These are phyloP conservation scores for Naja naja DNA, from an alignment of 2,113 vertebrate species.

Conservation along the genomic window DNA sequence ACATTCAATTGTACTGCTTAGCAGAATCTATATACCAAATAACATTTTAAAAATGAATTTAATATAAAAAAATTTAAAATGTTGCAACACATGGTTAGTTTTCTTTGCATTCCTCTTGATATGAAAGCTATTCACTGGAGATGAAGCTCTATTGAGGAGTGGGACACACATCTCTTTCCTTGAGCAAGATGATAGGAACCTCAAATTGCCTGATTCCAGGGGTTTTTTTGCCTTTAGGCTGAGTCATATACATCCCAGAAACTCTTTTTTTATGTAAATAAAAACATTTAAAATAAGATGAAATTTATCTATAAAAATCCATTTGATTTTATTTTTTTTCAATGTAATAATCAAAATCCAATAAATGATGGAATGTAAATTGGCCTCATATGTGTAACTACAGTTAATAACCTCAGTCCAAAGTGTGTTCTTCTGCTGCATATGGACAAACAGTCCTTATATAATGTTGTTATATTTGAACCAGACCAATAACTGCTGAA, in stretches of 20 bases:
- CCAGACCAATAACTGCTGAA: not conserved
- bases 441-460: not conserved
- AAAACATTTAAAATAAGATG: not conserved
- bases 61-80: not conserved
- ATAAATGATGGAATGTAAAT: not conserved
- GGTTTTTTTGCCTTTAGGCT: not conserved
- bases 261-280: not conserved
- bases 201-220: not conserved
- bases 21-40: not conserved
- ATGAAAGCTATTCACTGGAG: not conserved
- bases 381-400: not conserved
- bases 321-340: not conserved
- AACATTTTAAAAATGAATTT: not conserved
- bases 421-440: not conserved
- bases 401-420: not conserved
- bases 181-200: not conserved
- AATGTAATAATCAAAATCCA: not conserved
- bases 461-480: not conserved
- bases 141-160: not conserved
- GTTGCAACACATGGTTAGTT: not conserved
- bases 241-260: not conserved
- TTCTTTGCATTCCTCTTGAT: not conserved
- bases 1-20: not conserved
- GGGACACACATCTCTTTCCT: not conserved
- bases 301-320: not conserved